Percentiles rank a stretch among this genome's conserved stretches.
Evolutionary conservation across 2,113 vertebrate species (phyloP).

Genomic region (Actenoides lindsayi): DNA sequence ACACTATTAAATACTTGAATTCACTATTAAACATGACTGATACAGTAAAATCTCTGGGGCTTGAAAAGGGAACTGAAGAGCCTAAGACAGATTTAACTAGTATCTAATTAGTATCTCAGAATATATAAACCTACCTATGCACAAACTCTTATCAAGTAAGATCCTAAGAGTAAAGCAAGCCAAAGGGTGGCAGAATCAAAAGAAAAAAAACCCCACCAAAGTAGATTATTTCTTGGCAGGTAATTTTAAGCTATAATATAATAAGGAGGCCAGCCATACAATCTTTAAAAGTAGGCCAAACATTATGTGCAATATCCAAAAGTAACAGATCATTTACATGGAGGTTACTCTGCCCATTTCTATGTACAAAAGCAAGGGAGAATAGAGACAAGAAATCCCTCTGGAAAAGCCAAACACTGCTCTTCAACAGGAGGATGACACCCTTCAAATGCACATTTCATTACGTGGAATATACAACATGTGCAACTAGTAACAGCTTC

Average conservation of each 20-base stretch:
- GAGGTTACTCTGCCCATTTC: too few relatives aligned
- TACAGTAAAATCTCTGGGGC: neutral
- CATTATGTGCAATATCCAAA: neutral
- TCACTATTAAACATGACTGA: neutral
- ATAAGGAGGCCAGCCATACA: neutral
- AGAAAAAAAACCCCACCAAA: neutral
- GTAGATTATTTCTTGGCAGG: neutral
- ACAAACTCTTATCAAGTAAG: neutral
- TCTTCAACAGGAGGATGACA: neutral
- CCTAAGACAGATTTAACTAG: neutral
- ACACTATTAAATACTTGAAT: neutral
- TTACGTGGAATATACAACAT: rapidly evolving
- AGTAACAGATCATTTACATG: neutral
- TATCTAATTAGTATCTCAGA: neutral
- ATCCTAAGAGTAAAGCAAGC: neutral
- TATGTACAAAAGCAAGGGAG: neutral
- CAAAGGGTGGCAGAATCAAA: neutral
- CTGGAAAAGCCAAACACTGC: neutral
- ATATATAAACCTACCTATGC: neutral
- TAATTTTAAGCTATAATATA: neutral
- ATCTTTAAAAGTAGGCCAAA: neutral
- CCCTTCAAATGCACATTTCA: neutral
- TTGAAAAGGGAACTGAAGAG: neutral
- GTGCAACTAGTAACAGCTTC: neutral
- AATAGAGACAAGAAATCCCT: neutral